phyloP scores from a whole-genome alignment of 2,113 vertebrate species.

The Aplodontia rufa region DNA sequence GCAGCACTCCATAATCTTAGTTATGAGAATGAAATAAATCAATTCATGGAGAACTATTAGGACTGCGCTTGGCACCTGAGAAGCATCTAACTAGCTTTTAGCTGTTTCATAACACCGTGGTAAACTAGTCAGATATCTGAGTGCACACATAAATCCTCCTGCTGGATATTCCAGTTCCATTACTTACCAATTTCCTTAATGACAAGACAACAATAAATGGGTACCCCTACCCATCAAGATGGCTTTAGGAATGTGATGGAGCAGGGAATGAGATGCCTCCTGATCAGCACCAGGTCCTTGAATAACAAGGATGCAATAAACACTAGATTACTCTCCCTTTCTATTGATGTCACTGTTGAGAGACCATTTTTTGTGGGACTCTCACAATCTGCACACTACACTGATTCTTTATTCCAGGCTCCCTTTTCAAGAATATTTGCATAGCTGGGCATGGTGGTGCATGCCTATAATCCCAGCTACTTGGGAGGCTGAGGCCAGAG shows the following conservation, averaged over 20 bases:
- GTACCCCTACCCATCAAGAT: background rate
- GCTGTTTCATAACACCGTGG: background rate
- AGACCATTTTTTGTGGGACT: background rate
- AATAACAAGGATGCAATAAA: background rate
- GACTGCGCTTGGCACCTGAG: background rate
- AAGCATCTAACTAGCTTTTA: background rate
- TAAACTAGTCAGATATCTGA: background rate
- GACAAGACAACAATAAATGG: background rate
- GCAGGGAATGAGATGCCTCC: background rate
- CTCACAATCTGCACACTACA: background rate
- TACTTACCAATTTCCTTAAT: background rate
- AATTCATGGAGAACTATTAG: background rate
- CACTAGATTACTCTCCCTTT: background rate
- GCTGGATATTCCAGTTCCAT: background rate
- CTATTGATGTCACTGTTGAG: background rate
- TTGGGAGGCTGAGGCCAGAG: background rate
- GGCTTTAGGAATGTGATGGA: background rate
- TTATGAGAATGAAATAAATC: background rate
- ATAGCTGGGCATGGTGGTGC: background rate
- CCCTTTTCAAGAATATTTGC: background rate
- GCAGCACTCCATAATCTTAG: background rate
- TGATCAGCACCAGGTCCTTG: background rate
- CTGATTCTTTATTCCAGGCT: background rate
- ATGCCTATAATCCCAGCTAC: background rate
- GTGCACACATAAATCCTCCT: background rate